These are phyloP conservation scores for Eriocheir sinensis DNA, from an alignment of 1,140 invertebrate genomes.

Conservation along the genomic window DNA sequence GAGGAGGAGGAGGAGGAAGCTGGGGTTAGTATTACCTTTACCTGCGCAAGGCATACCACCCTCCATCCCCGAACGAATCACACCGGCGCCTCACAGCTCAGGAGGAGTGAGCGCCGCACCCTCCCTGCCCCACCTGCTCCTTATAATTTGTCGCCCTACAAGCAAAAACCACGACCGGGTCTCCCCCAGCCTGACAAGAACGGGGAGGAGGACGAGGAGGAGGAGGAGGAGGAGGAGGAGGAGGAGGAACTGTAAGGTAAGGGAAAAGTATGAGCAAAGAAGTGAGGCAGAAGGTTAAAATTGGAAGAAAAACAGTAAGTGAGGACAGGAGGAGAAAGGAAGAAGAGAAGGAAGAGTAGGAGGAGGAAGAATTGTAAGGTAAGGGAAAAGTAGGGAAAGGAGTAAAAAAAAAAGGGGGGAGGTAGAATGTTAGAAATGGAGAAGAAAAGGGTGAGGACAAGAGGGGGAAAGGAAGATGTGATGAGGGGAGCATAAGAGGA, in stretches of 20 bases:
- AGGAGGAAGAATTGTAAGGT: too few species aligned
- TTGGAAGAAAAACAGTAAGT: too few species aligned
- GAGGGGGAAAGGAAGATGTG: neutral
- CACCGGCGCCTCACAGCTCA: neutral
- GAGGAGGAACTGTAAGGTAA: too few species aligned
- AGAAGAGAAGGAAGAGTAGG: too few species aligned
- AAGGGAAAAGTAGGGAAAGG: neutral
- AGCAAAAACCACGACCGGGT: neutral
- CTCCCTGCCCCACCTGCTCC: neutral
- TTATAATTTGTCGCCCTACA: slow-evolving; percentile 2
- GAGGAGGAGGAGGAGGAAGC: too few species aligned
- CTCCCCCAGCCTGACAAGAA: neutral
- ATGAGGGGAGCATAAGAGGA: too few species aligned
- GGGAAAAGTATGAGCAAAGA: neutral
- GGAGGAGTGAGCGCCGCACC: neutral
- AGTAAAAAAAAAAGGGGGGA: neutral
- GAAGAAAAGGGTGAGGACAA: neutral
- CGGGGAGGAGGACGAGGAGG: neutral
- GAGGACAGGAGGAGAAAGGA: neutral
- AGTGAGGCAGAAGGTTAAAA: too few species aligned
- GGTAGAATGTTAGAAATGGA: too few species aligned
- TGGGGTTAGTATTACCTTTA: too few species aligned
- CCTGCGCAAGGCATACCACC: too few species aligned
- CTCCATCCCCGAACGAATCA: too few species aligned
- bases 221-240: neutral